Evolutionary conservation across 2,888 invertebrate species (phyloP).

Genomic region (Spodoptera picta): DNA sequence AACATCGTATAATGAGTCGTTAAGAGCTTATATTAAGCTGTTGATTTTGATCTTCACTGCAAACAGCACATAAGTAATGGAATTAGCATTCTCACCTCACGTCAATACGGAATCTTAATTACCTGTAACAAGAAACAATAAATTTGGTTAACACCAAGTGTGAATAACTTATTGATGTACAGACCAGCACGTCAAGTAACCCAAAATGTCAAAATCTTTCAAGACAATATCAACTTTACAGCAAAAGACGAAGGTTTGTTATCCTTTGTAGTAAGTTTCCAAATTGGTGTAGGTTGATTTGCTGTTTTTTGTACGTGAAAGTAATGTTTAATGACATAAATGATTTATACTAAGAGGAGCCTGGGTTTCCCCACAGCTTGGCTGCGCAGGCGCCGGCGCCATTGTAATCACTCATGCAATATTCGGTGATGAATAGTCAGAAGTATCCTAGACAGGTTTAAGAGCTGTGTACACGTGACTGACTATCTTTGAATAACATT

Average conservation of each 20-base stretch:
- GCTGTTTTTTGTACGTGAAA: conserved; percentile 26
- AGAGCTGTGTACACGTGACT: no score
- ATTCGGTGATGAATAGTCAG: conserved; percentile 26
- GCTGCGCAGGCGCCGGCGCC: conserved; percentile 10
- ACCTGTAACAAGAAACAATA: conserved; percentile 59
- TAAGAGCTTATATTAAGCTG: conserved; percentile 21
- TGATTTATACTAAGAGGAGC: conserved; percentile 17
- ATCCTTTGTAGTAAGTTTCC: no score
- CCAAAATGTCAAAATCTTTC: no score
- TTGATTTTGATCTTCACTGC: conserved; percentile 25
- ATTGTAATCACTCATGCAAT: conserved; percentile 13
- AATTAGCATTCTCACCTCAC: conserved; percentile 46
- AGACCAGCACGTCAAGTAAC: neutral
- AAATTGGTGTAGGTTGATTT: neutral
- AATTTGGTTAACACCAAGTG: conserved; percentile 50
- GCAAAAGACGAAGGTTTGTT: no score
- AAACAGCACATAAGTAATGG: conserved; percentile 17
- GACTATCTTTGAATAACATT: no score
- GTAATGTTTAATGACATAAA: conserved; percentile 27
- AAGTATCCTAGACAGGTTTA: no score
- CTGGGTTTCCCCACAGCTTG: conserved; percentile 32
- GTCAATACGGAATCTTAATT: conserved; percentile 47
- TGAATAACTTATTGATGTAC: conserved; percentile 30
- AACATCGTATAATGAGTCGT: conserved; percentile 27
- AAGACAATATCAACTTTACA: no score